phyloP scores from a whole-genome alignment of 2,888 invertebrate species.

The Philonicus albiceps region DNA sequence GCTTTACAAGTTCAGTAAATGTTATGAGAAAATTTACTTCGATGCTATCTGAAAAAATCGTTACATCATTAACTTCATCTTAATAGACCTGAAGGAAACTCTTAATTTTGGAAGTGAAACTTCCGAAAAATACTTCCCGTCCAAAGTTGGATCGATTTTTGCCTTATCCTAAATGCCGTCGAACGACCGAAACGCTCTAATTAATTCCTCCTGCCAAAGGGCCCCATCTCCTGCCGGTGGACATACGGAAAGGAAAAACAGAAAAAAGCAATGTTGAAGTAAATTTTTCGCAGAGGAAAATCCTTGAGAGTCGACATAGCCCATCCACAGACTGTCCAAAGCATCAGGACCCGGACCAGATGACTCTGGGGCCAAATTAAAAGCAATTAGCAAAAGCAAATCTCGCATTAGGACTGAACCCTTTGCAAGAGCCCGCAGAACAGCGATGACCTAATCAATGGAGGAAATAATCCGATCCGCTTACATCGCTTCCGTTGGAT shows the following conservation, averaged over 20 bases:
- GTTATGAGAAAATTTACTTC: background rate
- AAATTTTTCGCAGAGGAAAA: background rate
- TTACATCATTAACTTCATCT: background rate
- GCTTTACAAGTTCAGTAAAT: background rate
- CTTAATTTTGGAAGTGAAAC: background rate
- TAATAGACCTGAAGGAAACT: background rate
- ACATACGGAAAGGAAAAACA: background rate
- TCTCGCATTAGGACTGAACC: background rate
- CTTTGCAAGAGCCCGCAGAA: background rate
- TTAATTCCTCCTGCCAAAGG: background rate
- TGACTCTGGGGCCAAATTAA: slow-evolving; percentile 1
- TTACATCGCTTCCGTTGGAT: background rate
- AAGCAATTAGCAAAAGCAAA: slow-evolving; percentile 29
- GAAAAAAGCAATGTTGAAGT: background rate
- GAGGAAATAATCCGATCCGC: slow-evolving; percentile 14
- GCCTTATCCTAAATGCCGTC: background rate
- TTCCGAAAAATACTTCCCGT: background rate
- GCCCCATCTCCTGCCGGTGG: background rate
- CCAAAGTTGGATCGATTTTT: background rate
- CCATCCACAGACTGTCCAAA: background rate
- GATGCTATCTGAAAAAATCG: background rate
- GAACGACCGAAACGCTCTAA: background rate
- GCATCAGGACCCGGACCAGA: background rate
- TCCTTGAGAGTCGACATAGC: background rate
- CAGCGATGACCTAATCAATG: slow-evolving; percentile 1